Evolutionary conservation across 2,888 invertebrate species (phyloP).

Genomic region (Polymixis flavicincta): DNA sequence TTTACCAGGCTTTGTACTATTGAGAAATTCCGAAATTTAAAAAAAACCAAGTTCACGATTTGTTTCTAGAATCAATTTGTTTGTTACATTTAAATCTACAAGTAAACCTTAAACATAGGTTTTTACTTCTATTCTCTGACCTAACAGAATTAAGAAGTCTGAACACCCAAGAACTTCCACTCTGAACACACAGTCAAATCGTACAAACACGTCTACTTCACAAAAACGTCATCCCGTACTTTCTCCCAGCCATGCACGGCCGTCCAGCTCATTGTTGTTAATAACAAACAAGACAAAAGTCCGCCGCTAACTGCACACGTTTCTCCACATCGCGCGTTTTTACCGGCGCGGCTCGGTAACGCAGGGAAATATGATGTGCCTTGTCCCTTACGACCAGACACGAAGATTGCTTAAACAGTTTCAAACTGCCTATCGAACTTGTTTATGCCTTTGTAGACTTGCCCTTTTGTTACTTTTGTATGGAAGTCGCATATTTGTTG

Average conservation of each 20-base stretch:
- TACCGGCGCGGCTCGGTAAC: conserved; percentile 70
- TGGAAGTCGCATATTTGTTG: conserved; percentile 53
- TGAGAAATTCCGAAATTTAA: neutral
- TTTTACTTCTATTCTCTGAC: neutral
- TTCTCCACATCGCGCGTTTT: conserved; percentile 73
- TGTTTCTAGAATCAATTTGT: neutral
- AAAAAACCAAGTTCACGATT: neutral
- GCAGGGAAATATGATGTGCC: conserved; percentile 72
- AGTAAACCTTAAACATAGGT: neutral
- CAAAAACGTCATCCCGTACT: conserved; percentile 59
- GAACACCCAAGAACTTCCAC: neutral
- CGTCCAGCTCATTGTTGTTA: conserved; percentile 83
- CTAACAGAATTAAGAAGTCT: neutral
- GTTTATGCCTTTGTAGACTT: conserved; percentile 62
- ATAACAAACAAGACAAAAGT: conserved; percentile 88
- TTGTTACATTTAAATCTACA: no score
- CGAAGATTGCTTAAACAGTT: conserved; percentile 70
- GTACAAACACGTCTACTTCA: neutral
- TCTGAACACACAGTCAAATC: neutral
- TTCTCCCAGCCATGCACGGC: conserved; percentile 66
- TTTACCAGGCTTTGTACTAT: conserved; percentile 23
- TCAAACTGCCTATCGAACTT: conserved; percentile 66
- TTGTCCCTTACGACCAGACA: conserved; percentile 61
- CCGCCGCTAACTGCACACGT: conserved; percentile 83
- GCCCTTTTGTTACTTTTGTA: conserved; percentile 51